Evolutionary conservation across 2,113 vertebrate species (phyloP).

Genomic region (Trichomycterus rosablanca): DNA sequence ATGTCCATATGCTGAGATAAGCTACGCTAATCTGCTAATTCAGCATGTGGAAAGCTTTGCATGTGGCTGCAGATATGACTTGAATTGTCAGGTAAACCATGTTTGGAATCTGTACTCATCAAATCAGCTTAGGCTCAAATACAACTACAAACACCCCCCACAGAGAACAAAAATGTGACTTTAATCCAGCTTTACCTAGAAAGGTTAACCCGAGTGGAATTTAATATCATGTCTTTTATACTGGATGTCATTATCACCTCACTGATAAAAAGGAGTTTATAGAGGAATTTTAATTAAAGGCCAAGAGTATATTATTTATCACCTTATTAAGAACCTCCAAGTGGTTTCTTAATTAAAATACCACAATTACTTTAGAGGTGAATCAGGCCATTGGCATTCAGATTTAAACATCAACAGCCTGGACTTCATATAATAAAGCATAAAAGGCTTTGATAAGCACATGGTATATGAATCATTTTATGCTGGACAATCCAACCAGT

Average conservation of each 20-base stretch:
- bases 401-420: not conserved
- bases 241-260: not conserved
- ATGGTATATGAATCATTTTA: too few species aligned
- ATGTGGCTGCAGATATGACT: constrained; percentile 3
- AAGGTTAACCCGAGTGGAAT: too few species aligned
- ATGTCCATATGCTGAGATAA: constrained; percentile 56
- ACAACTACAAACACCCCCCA: too few species aligned
- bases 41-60: constrained; percentile 14
- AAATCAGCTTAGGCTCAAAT: not conserved
- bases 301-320: constrained; percentile 4
- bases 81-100: constrained; percentile 24
- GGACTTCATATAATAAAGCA: too few species aligned
- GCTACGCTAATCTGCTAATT: constrained; percentile 32
- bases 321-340: not conserved
- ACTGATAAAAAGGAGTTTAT: not conserved
- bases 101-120: not conserved
- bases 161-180: too few species aligned
- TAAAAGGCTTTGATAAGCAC: too few species aligned
- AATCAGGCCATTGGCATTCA: not conserved
- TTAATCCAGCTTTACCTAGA: not conserved
- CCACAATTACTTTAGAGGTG: not conserved
- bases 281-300: constrained; percentile 2
- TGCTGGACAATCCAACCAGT: too few species aligned
- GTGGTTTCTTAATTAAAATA: constrained; percentile 1
- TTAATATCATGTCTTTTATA: not conserved